A percentile compares a stretch with the other conserved stretches of the same genome.
These are phyloP conservation scores for Cecidostiba fungosa DNA, from an alignment of 2,888 invertebrate genomes.

Conservation along the genomic window DNA sequence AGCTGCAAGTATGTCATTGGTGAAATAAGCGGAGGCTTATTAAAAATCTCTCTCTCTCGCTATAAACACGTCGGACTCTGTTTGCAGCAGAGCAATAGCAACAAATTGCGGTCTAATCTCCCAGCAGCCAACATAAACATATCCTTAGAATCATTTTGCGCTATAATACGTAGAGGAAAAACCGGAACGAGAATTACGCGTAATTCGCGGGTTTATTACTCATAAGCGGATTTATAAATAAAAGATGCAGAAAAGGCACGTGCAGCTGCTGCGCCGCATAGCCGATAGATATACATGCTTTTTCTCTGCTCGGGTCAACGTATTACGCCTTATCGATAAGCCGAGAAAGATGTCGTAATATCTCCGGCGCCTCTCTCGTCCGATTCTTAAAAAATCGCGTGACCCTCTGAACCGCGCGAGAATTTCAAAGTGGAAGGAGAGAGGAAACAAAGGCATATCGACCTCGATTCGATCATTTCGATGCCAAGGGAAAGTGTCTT, in stretches of 20 bases:
- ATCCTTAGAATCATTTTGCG: background rate
- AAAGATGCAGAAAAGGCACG: background rate
- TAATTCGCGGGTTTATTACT: constrained; percentile 9
- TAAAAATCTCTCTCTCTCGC: background rate
- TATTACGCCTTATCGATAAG: background rate
- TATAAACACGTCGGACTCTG: background rate
- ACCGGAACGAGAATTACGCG: constrained; percentile 10
- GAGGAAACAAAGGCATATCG: background rate
- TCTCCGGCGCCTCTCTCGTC: background rate
- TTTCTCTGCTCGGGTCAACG: constrained; percentile 27
- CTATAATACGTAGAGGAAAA: background rate
- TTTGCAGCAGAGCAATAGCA: background rate
- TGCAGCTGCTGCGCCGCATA: background rate
- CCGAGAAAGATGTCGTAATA: background rate
- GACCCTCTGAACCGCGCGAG: background rate
- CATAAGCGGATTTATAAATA: constrained; percentile 7
- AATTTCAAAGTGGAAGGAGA: background rate
- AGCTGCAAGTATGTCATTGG: background rate
- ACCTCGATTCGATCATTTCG: constrained; percentile 29
- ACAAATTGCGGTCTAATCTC: background rate
- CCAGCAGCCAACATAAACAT: background rate
- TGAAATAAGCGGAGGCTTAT: background rate
- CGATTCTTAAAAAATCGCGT: background rate
- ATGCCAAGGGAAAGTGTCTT: constrained; percentile 20
- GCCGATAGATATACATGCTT: background rate